phyloP scores from a whole-genome alignment of 2,113 vertebrate genomes.

The Neopipo cinnamomea region DNA sequence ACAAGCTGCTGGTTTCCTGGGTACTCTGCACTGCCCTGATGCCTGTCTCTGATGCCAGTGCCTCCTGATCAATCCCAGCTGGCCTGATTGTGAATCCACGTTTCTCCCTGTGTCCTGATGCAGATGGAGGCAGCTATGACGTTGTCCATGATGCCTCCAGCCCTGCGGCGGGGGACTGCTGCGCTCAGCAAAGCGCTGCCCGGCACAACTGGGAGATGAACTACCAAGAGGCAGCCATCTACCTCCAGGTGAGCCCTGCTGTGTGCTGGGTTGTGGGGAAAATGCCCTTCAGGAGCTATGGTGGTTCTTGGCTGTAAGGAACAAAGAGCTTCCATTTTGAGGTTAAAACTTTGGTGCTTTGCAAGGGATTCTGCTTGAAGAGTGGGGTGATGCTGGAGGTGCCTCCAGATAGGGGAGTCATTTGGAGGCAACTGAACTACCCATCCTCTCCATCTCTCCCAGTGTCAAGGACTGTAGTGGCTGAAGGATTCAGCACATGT shows the following conservation, averaged over 20 bases:
- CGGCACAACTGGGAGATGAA: conserved; percentile 94
- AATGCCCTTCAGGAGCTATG: rapidly evolving
- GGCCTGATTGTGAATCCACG: not conserved
- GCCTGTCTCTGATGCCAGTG: not conserved
- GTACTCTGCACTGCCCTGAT: not conserved
- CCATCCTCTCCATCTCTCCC: not conserved
- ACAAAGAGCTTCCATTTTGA: not conserved
- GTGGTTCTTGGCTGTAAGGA: not conserved
- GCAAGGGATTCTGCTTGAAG: not conserved
- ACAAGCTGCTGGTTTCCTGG: not conserved
- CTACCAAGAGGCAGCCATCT: conserved; percentile 97
- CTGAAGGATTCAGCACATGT: not conserved
- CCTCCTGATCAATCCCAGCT: not conserved
- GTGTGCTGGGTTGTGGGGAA: rapidly evolving
- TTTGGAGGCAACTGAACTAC: not conserved
- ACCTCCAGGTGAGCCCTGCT: conserved; percentile 87
- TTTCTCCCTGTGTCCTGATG: conserved; percentile 8
- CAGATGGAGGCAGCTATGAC: conserved; percentile 81
- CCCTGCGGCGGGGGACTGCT: conserved; percentile 73
- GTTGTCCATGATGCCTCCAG: conserved; percentile 72
- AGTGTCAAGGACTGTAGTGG: not conserved
- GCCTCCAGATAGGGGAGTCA: not conserved
- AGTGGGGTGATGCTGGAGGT: not conserved
- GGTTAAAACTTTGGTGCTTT: not conserved
- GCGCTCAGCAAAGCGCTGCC: conserved; percentile 70